Evolutionary conservation across 2,113 vertebrate genomes (phyloP), one percentile per base, ranked within the genome.

Genomic region (Anoplopoma fimbria): DNA sequence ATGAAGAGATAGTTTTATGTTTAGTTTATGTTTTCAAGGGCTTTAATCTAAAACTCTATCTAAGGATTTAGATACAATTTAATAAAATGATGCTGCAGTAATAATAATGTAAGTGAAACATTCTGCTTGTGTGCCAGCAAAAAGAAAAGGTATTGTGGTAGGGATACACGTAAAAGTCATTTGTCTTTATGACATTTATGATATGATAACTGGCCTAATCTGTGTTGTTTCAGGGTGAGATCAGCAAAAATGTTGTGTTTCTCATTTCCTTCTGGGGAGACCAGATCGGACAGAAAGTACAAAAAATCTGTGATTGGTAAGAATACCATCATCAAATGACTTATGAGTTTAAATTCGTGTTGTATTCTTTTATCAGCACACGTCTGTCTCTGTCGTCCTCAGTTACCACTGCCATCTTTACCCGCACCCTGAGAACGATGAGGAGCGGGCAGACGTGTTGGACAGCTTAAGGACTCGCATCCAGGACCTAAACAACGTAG

Each of bases 221-320:
- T 87, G 33, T 85, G 36, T 27, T 58, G 15, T 93, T 93, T 70
- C 83, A 99, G 98, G 97, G 97, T 1, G 97, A 98, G 89, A 95
- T 94, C 80, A 96, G 95, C 69, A 97, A 97, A 84, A 98, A 95
- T 88, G 96, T 97, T 9, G 98, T 98, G 63, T 99, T 99, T 87
- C 95, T 99, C 76, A 96, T 99, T 79, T 99, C 98, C 42, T 99
- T 98, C 42, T 99, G 98, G 97, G 98, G 98, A 29, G 98, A 99
- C 72, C 97, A 99, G 90, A 98, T 99, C 17, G 97, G 98, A 69
- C 97, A 98, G 86, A 99, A 99, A 90, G 97, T 99, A 14, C 97
- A 98, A 94, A 99, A 98, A 93, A 99, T 99, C 80, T 99, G 98
- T 58, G 98, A 99, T 31, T 99, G 98, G 98, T 99, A 91, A 96